Percentiles rank a stretch among this genome's conserved stretches.
These are phyloP conservation scores for Saimiri boliviensis DNA, from an alignment of 2,113 vertebrate genomes.

Conservation along the genomic window DNA sequence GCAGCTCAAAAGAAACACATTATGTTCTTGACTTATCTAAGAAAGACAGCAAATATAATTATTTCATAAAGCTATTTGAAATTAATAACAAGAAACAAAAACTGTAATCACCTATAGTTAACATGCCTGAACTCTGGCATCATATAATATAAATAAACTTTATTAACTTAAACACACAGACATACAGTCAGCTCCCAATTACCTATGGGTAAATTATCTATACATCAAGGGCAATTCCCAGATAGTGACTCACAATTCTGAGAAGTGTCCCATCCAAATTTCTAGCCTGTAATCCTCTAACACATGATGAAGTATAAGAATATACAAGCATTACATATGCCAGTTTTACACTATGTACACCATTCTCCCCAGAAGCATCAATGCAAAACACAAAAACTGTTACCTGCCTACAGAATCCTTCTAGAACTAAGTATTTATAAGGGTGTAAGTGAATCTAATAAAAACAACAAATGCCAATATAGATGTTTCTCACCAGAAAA, in stretches of 20 bases:
- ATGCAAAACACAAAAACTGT: neutral
- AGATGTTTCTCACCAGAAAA: neutral
- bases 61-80: neutral
- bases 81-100: neutral
- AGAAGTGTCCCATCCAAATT: neutral
- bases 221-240: neutral
- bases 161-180: neutral
- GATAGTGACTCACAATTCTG: slow-evolving; percentile 1
- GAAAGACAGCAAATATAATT: neutral
- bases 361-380: neutral
- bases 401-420: neutral
- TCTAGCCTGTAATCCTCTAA: neutral
- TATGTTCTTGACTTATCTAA: neutral
- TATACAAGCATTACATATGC: neutral
- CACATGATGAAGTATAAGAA: neutral
- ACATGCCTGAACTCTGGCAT: neutral
- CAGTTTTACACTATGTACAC: neutral
- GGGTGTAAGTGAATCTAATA: neutral
- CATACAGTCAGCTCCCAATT: neutral
- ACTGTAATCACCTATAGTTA: neutral
- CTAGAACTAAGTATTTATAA: neutral
- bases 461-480: neutral
- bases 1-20: neutral
- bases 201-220: neutral
- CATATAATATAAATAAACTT: neutral